These are phyloP conservation scores for Chrysaora quinquecirrha DNA, from an alignment of 30 jellyfish, hydroid and myxozoan species.

Conservation along the genomic window DNA sequence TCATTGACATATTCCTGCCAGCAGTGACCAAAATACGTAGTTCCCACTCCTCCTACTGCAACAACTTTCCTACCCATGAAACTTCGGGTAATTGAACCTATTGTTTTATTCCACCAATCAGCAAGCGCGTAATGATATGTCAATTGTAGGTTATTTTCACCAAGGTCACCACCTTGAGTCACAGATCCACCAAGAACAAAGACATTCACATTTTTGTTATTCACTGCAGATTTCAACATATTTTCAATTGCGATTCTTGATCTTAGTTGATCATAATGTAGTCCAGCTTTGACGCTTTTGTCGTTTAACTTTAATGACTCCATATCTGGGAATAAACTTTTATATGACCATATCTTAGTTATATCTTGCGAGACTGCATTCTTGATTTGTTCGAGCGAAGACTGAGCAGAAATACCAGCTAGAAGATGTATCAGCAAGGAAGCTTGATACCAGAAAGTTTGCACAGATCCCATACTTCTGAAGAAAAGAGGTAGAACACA, in stretches of 20 bases:
- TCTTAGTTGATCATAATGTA: slow-evolving; percentile 54
- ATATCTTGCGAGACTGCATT: slow-evolving; percentile 47
- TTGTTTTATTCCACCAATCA: slow-evolving; percentile 95
- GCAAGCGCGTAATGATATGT: slow-evolving; percentile 90
- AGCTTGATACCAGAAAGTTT: no score
- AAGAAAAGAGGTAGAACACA: no score
- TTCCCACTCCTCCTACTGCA: slow-evolving; percentile 96
- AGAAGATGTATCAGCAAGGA: no score
- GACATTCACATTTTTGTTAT: slow-evolving; percentile 50
- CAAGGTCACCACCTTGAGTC: slow-evolving; percentile 94
- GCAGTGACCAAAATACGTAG: slow-evolving; percentile 87
- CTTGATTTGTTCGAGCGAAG: background rate
- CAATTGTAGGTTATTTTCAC: slow-evolving; percentile 54
- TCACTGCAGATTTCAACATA: slow-evolving; percentile 71
- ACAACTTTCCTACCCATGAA: slow-evolving; percentile 69
- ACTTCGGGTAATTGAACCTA: slow-evolving; percentile 82
- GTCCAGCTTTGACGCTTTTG: slow-evolving; percentile 53
- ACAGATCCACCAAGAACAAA: slow-evolving; percentile 87
- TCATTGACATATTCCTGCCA: slow-evolving; percentile 86
- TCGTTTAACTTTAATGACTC: slow-evolving; percentile 33
- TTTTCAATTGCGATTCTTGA: slow-evolving; percentile 63
- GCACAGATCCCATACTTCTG: no score
- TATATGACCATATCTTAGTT: slow-evolving; percentile 55
- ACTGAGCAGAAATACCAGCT: background rate
- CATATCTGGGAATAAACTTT: slow-evolving; percentile 23